Evolutionary conservation across 2,888 invertebrate genomes (phyloP).

Genomic region (Heteromyza rotundicornis): DNA sequence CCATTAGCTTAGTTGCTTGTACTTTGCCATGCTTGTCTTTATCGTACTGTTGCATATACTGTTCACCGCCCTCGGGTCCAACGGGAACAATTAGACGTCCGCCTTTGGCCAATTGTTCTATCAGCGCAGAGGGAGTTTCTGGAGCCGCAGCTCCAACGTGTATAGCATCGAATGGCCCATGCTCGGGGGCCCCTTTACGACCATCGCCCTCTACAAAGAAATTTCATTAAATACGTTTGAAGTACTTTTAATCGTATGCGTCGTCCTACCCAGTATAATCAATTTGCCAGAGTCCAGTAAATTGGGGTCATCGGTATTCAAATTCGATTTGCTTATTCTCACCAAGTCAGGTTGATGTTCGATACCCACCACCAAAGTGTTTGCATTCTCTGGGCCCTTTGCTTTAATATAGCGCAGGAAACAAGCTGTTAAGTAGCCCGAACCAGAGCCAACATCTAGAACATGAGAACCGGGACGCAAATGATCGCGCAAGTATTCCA

Average conservation of each 20-base stretch:
- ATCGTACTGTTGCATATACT: slow-evolving; percentile 89
- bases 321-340: slow-evolving; percentile 75
- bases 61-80: slow-evolving; percentile 84
- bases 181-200: slow-evolving; percentile 74
- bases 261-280: slow-evolving; percentile 71
- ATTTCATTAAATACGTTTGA: too few species aligned
- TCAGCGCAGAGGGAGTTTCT: slow-evolving; percentile 74
- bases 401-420: slow-evolving; percentile 82
- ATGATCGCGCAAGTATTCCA: slow-evolving; percentile 83
- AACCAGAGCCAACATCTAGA: slow-evolving; percentile 92
- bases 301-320: slow-evolving; percentile 74
- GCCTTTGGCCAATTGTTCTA: slow-evolving; percentile 65
- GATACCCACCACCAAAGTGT: slow-evolving; percentile 78
- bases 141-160: slow-evolving; percentile 92
- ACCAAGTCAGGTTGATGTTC: slow-evolving; percentile 90
- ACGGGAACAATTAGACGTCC: slow-evolving; percentile 92
- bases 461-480: slow-evolving; percentile 78
- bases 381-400: slow-evolving; percentile 50
- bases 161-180: slow-evolving; percentile 89
- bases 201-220: slow-evolving; percentile 84
- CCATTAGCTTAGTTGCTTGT: slow-evolving; percentile 81
- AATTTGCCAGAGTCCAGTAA: slow-evolving; percentile 73
- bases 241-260: not conserved
- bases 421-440: slow-evolving; percentile 91
- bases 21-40: slow-evolving; percentile 83